Percentiles rank a stretch among this genome's conserved stretches.
Evolutionary conservation across 2,888 invertebrate species (phyloP).

Genomic region (Cinara cedri): DNA sequence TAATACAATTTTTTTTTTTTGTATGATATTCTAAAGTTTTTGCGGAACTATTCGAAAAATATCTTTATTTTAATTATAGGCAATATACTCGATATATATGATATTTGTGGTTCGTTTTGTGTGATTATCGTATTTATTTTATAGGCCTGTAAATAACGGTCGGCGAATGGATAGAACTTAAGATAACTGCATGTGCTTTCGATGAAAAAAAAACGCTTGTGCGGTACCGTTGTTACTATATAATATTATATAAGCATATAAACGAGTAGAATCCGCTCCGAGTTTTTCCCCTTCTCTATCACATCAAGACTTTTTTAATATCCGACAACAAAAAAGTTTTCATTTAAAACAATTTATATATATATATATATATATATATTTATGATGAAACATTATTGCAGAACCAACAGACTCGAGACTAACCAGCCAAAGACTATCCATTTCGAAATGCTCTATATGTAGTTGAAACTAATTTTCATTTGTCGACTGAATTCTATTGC

Average conservation of each 20-base stretch:
- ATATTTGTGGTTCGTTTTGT: too few relatives aligned
- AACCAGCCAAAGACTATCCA: background rate
- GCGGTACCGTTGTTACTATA: too few relatives aligned
- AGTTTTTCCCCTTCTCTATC: constrained; percentile 10
- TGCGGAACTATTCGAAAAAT: background rate
- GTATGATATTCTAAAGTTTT: too few relatives aligned
- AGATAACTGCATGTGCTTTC: too few relatives aligned
- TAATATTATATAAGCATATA: background rate
- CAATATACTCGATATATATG: too few relatives aligned
- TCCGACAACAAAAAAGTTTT: constrained; percentile 28
- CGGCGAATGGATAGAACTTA: too few relatives aligned
- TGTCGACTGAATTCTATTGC: too few relatives aligned
- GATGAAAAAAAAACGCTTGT: too few relatives aligned
- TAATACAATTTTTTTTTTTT: too few relatives aligned
- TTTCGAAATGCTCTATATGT: background rate
- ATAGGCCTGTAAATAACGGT: too few relatives aligned
- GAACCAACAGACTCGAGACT: background rate
- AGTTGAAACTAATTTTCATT: constrained; percentile 32
- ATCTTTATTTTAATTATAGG: too few relatives aligned
- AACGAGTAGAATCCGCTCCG: background rate
- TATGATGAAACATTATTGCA: background rate
- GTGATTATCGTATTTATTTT: too few relatives aligned
- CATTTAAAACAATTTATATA: constrained; percentile 31
- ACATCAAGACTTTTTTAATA: constrained; percentile 28
- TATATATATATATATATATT: background rate